Evolutionary conservation across 2,113 vertebrate species (phyloP).

Genomic region (Antechinus flavipes): DNA sequence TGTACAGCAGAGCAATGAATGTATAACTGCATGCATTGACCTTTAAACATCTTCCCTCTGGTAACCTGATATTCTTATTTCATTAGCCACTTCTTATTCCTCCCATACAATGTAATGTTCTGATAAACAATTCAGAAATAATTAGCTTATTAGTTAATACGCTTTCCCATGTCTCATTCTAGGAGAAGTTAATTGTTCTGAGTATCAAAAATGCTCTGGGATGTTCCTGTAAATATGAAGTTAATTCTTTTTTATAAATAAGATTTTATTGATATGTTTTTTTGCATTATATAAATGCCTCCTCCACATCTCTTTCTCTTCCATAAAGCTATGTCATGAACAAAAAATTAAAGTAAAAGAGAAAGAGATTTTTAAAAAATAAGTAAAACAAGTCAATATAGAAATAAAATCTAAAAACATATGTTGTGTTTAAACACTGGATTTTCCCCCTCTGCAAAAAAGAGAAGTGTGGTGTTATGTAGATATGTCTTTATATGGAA

Average conservation of each 20-base stretch:
- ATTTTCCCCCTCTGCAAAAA: not conserved
- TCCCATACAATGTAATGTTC: not conserved
- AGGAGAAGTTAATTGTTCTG: not conserved
- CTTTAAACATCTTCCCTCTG: not conserved
- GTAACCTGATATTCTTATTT: not conserved
- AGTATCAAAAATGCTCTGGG: not conserved
- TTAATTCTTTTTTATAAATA: not conserved
- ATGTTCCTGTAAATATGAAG: not conserved
- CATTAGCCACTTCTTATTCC: not conserved
- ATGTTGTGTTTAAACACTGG: not conserved
- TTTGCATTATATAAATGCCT: not conserved
- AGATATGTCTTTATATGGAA: not conserved
- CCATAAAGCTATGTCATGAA: not conserved
- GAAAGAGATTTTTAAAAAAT: not conserved
- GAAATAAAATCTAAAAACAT: not conserved
- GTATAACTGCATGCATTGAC: not conserved
- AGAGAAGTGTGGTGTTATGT: not conserved
- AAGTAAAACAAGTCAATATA: not conserved
- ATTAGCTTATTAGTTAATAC: not conserved
- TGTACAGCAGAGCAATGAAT: not conserved
- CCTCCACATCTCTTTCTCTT: not conserved
- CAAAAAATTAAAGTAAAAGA: not conserved
- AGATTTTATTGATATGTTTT: not conserved
- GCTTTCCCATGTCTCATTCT: not conserved
- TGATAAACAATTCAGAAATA: not conserved